These are phyloP conservation scores for Heterodera filipjevi DNA, from an alignment of 2,888 invertebrate species.

Conservation along the genomic window DNA sequence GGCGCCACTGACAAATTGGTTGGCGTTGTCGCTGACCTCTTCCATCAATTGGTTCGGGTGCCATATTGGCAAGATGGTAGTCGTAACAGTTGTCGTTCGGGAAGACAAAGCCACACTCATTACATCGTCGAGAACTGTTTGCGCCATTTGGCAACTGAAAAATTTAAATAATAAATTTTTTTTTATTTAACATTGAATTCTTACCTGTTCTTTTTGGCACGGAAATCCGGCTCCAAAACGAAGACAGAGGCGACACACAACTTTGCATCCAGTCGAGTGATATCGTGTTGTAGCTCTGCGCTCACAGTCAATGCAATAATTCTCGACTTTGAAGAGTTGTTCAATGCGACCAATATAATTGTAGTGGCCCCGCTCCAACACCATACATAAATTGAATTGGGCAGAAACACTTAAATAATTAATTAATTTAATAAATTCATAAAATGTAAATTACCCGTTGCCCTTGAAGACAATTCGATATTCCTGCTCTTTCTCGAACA, in stretches of 20 bases:
- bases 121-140: background rate
- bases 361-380: background rate
- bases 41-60: background rate
- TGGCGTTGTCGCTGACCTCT: background rate
- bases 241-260: constrained; percentile 14
- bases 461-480: constrained; percentile 18
- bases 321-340: background rate
- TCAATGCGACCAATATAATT: background rate
- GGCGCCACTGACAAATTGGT: constrained; percentile 15
- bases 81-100: background rate
- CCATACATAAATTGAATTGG: background rate
- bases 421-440: background rate
- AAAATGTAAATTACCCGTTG: background rate
- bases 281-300: background rate
- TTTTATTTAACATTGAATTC: no score
- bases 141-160: no score
- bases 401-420: background rate
- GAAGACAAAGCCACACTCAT: constrained; percentile 12
- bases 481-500: constrained; percentile 3
- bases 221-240: background rate
- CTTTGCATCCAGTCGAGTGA: background rate
- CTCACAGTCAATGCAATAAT: background rate
- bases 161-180: no score
- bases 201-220: constrained; percentile 1
- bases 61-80: constrained; percentile 7